Base-by-base conservation (phyloP, 2,888 invertebrate genomes). In the Drosophila putrida region DNA sequence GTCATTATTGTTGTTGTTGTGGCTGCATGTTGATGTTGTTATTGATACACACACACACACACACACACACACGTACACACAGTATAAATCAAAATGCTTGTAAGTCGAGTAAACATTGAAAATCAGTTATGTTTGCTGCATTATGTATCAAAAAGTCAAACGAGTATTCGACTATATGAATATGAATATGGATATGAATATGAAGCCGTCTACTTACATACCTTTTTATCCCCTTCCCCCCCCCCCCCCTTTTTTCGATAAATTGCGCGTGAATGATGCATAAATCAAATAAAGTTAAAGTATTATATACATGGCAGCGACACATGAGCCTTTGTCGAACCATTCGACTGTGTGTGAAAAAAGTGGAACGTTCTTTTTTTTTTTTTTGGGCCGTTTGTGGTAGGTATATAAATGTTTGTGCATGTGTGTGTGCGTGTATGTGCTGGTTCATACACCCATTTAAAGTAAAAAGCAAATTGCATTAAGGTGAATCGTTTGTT, bases 201-300 rank as follows among this genome's bases (percentile, higher is more conserved):
- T 67, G 58, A 55, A 54, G 41, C 68, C 53, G 33, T 68, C 59
- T 54, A 57, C 60, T 57, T 49, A 54, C 35, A 36, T 38, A n/a
- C 33, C 61, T 4, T 36, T 25, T 10, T 5, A 6, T 13, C 1
- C 1, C 9, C 20, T 20, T 20, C 3, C n/a, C 8, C 4, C n/a
- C 2, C 0, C 8, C 20, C 20, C 28, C 28, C 28, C 28, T 28
- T 28, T 5, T 65, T 55, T 70, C 71, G 71, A 89, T 81, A 85
- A 85, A 89, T 88, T 78, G 75, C 69, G 72, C 80, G 83, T 85
- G 69, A 85, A 85, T 88, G 82, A 75, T 82, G 85, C 85, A 79
- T 78, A 79, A 84, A 85, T 82, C 88, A 88, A 79, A 85, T 71
- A 65, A 70, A 70, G 57, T 80, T 80, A 64, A 77, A 74, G 67